Conservation (phyloP, 1,140 invertebrate species). For the Megalopta genalis region DNA sequence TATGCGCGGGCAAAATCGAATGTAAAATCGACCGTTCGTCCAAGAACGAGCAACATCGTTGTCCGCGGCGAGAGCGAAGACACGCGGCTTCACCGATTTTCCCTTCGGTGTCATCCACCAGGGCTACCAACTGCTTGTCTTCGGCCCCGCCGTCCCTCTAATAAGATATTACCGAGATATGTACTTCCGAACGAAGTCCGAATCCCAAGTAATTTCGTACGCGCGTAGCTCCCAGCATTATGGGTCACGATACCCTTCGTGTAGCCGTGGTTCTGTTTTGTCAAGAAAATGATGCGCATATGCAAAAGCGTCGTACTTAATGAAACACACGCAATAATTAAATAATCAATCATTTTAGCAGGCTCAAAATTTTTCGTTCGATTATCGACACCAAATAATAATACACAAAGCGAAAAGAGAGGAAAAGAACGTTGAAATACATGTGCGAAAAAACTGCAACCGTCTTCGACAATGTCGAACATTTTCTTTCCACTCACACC, state of each 20-base stretch:
- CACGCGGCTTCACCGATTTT: background rate
- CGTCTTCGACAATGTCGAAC: constrained; percentile 15
- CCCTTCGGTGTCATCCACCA: background rate
- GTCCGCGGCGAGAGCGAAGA: constrained; percentile 6
- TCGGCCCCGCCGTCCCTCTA: constrained; percentile 13
- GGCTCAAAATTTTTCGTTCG: constrained; percentile 34
- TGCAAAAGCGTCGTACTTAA: constrained; percentile 51
- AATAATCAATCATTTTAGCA: too few species aligned
- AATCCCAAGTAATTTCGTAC: constrained; percentile 38
- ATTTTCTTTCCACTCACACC: constrained; percentile 9
- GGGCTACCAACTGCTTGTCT: constrained; percentile 12
- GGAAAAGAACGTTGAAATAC: constrained; percentile 3
- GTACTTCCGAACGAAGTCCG: constrained; percentile 43
- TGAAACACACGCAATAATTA: constrained; percentile 40
- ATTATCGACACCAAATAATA: constrained; percentile 1
- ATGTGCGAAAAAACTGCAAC: background rate
- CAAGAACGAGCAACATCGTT: constrained; percentile 7
- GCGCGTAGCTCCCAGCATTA: background rate
- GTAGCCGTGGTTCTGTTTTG: constrained; percentile 2
- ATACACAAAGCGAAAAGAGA: background rate
- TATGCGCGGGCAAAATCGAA: constrained; percentile 57
- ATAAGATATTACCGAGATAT: constrained; percentile 25
- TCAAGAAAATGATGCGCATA: constrained; percentile 26
- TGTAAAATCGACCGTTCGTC: constrained; percentile 47
- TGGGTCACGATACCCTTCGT: constrained; percentile 1